phyloP scores from a whole-genome alignment of 2,797 vertebrate genomes.

The Euthynnus affinis region DNA sequence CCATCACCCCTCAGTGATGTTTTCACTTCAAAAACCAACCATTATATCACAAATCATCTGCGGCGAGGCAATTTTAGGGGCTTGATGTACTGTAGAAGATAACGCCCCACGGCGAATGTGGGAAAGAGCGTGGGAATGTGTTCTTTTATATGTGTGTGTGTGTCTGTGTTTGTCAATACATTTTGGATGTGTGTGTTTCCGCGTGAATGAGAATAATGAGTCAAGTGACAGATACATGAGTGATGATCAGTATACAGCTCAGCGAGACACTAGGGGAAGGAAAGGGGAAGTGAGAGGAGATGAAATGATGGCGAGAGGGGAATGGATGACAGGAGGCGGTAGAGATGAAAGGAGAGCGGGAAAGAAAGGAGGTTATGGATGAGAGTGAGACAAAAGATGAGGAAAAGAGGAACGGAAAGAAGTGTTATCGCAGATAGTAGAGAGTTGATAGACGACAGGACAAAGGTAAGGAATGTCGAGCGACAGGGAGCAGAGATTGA shows the following conservation, averaged over 20 bases:
- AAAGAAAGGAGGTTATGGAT: background rate
- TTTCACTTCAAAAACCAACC: conserved; percentile 37
- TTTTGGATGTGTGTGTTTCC: conserved; percentile 38
- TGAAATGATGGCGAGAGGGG: conserved; percentile 16
- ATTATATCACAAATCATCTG: conserved; percentile 1
- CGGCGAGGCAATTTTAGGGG: conserved; percentile 1
- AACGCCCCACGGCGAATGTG: conserved; percentile 22
- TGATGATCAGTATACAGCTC: conserved; percentile 26
- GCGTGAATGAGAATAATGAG: conserved; percentile 57
- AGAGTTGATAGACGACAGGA: background rate
- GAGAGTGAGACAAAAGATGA: background rate
- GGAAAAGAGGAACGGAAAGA: background rate
- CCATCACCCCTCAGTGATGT: conserved; percentile 15
- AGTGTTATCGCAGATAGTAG: background rate
- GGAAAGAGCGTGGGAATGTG: background rate
- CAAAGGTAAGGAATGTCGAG: background rate
- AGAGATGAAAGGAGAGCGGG: background rate
- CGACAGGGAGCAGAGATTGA: conserved; percentile 19
- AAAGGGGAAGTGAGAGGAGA: background rate
- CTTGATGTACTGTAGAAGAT: conserved; percentile 17
- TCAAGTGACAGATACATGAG: conserved; percentile 41
- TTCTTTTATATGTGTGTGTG: background rate
- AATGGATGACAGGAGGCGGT: background rate
- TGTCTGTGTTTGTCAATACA: conserved; percentile 12
- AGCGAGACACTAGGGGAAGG: background rate